Evolutionary conservation across 2,888 invertebrate species (phyloP).

Genomic region (Drosophila macrospina): DNA sequence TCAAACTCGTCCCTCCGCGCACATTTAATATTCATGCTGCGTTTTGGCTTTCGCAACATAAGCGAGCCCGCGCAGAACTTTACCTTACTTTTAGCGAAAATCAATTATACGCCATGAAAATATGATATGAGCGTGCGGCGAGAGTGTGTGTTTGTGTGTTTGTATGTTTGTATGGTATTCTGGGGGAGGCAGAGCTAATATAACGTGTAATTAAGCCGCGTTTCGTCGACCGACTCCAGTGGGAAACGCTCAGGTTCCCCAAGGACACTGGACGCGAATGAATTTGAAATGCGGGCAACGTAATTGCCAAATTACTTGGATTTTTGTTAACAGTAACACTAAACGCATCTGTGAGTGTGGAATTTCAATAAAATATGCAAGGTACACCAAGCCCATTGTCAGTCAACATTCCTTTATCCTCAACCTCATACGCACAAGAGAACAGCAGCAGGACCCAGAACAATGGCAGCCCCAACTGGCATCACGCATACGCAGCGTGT

Average conservation of each 20-base stretch:
- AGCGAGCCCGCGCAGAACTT: conserved; percentile 9
- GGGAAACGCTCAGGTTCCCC: conserved; percentile 47
- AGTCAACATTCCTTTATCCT: conserved; percentile 22
- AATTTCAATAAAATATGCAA: conserved; percentile 81
- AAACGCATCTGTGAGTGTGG: conserved; percentile 72
- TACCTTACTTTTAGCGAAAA: conserved; percentile 64
- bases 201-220: conserved; percentile 74
- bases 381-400: conserved; percentile 43
- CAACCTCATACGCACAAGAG: not conserved
- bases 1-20: not conserved
- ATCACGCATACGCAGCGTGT: conserved; percentile 56
- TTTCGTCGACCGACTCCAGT: conserved; percentile 26
- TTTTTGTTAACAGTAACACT: conserved; percentile 65
- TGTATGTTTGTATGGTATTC: too few species aligned
- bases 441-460: conserved; percentile 9
- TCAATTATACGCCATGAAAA: conserved; percentile 75
- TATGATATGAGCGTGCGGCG: conserved; percentile 55
- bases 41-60: conserved; percentile 61
- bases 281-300: conserved; percentile 76
- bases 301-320: conserved; percentile 76
- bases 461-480: conserved; percentile 19
- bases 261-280: conserved; percentile 26
- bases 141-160: conserved; percentile 1
- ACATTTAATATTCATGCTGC: conserved; percentile 73
- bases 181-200: conserved; percentile 53